Evolutionary conservation across 2,888 invertebrate species (phyloP), one percentile per base, ranked within the genome.

Genomic region (Pandemis corylana): DNA sequence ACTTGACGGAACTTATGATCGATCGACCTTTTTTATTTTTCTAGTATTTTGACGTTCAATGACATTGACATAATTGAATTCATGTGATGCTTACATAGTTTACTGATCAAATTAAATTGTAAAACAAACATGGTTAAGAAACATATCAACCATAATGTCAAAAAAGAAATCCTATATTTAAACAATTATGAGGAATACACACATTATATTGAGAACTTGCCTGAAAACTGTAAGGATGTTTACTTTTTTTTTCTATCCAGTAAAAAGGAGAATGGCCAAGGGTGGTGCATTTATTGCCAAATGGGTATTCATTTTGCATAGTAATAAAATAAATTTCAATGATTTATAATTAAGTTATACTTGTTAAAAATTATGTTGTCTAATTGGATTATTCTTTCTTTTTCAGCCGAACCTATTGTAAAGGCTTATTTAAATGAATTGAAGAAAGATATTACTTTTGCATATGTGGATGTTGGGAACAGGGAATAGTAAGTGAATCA

Each of bases 381-480:
- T 56, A 46, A 59, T 42, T 56, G 69, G 15, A 68, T 9, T 53
- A 13, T n/a, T 66, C 9, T 62, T 68, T 76, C 76, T 81, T 77
- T 90, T 92, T 71, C 88, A 98, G 98, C 98, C 76, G 96, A 97
- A 85, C 98, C 98, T 42, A 95, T 97, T 53, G 95, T 98, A 75
- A 96, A 96, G 80, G 94, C 96, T 77, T 96, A 95, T 77, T 83
- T 98, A n/a, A 86, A 87, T 79, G 95, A 93, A 78, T 95, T 96
- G 12, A 90, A 96, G 5, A 95, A 95, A 68, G 95, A 96, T 78
- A 91, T 96, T 0, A 95, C 96, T 81, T 97, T 97, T 86, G 95
- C 96, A 42, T 96, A 96, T 85, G 97, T 97, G 5, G 96, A 96
- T 91, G 98, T 98, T 77, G 98, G 98, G 51, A 96, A 97, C 76